Percentiles rank a stretch among this genome's conserved stretches.
phyloP scores from a whole-genome alignment of 64 coral and sea anemone species.

The Porites australiensis region DNA sequence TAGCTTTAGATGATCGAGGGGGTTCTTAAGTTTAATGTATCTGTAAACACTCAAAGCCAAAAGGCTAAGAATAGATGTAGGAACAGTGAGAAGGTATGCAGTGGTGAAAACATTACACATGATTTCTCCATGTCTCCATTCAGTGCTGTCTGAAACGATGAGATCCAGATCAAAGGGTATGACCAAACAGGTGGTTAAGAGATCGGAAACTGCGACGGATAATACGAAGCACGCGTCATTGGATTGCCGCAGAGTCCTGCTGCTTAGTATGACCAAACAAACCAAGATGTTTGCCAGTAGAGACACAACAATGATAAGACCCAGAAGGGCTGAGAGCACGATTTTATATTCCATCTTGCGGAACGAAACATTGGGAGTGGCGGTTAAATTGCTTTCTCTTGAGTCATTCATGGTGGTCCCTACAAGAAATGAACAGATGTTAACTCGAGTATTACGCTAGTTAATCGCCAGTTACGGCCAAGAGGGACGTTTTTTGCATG shows the following conservation, averaged over 20 bases:
- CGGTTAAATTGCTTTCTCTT: background rate
- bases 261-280: conserved; percentile 9
- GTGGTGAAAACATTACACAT: conserved; percentile 50
- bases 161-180: conserved; percentile 33
- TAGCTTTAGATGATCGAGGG: conserved; percentile 13
- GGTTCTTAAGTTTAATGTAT: conserved; percentile 30
- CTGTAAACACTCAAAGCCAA: conserved; percentile 35
- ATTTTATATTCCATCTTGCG: too few species aligned
- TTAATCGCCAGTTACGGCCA: too few species aligned
- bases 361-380: background rate
- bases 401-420: background rate
- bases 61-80: conserved; percentile 27
- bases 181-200: conserved; percentile 1
- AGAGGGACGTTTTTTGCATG: too few species aligned
- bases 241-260: background rate
- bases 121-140: conserved; percentile 37
- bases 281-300: background rate
- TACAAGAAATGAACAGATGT: too few species aligned
- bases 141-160: background rate
- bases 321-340: background rate
- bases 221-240: conserved; percentile 3
- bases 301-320: background rate
- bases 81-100: conserved; percentile 9
- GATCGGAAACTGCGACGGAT: conserved; percentile 25
- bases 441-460: too few species aligned